Conservation (phyloP, 2,888 invertebrate genomes). For the Eremobia ochroleuca region DNA sequence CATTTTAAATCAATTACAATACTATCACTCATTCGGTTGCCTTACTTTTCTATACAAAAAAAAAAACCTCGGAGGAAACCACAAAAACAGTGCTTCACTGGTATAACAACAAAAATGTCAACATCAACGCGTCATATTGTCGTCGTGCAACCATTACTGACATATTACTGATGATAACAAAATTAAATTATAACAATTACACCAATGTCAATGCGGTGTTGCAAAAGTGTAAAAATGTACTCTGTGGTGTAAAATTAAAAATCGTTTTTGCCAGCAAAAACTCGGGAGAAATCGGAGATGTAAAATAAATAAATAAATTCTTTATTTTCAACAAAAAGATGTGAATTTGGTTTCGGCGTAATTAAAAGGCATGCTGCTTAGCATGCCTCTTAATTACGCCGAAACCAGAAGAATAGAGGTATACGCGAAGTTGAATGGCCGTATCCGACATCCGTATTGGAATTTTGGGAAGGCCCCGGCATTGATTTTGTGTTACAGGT, state of each 20-base stretch:
- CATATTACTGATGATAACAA: too few relatives aligned
- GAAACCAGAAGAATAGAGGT: not conserved
- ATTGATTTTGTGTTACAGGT: not conserved
- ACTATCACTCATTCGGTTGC: slow-evolving; percentile 78
- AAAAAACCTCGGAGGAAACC: not conserved
- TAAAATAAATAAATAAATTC: too few relatives aligned
- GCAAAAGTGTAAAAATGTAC: not conserved
- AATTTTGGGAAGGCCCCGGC: not conserved
- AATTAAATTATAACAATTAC: too few relatives aligned
- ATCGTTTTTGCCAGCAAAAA: not conserved
- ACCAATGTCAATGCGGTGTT: not conserved
- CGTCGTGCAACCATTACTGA: not conserved
- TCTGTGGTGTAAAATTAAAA: not conserved
- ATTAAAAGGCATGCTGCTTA: too few relatives aligned
- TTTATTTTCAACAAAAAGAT: too few relatives aligned
- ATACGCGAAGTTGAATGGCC: not conserved
- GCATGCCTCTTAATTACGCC: not conserved
- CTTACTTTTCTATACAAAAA: slow-evolving; percentile 21
- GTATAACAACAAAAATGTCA: not conserved
- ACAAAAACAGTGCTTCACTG: not conserved
- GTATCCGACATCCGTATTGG: not conserved
- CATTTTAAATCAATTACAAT: slow-evolving; percentile 81
- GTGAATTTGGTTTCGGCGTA: too few relatives aligned
- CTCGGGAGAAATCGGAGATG: not conserved
- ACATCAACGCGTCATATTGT: not conserved